Evolutionary conservation across 2,797 vertebrate species (phyloP), one percentile per base, ranked within the genome.

Genomic region (Diplodus sargus): DNA sequence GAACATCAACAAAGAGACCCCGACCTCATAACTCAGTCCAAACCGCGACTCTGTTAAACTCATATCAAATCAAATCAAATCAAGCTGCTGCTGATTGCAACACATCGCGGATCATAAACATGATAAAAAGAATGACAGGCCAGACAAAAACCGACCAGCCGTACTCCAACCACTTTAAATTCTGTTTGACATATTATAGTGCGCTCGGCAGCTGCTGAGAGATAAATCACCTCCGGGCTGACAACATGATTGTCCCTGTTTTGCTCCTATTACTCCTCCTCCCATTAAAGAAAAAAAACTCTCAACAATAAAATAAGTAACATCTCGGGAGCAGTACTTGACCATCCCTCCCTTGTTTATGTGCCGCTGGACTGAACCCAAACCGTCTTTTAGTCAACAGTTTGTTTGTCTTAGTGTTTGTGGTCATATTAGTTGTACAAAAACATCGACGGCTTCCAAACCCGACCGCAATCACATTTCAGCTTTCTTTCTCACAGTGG

Each of bases 391-490:
- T 4, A 45, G 34, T 61, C 28, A 51, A 42, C 23, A 20, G 57
- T 82, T 78, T 70, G 66, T 79, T 80, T 54, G 49, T 76, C 68
- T 80, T 56, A n/a, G 16, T n/a, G 48, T 66, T 69, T 80, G 71
- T 79, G 74, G 83, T 83, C 58, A n/a, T 18, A 79, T 83, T 70
- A 79, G 48, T 57, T 15, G 43, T 53, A 59, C 47, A 78, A 76
- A 89, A 86, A 85, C 81, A 87, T 54, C 51, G 14, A 1, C 51
- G 8, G 70, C 45, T 42, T 85, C 86, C 84, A 85, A 83, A 84
- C 69, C 68, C 5, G 51, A 81, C 34, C 43, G 2, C 76, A 39
- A 39, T 64, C 17, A 25, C 45, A 84, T 58, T 65, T 66, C 63
- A 70, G 59, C 23, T 64, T 64, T 58, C 20, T 60, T 63, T 81